A percentile compares a stretch with the other conserved stretches of the same genome.
phyloP scores from a whole-genome alignment of 2,888 invertebrate species.

The Nomada fabriciana region DNA sequence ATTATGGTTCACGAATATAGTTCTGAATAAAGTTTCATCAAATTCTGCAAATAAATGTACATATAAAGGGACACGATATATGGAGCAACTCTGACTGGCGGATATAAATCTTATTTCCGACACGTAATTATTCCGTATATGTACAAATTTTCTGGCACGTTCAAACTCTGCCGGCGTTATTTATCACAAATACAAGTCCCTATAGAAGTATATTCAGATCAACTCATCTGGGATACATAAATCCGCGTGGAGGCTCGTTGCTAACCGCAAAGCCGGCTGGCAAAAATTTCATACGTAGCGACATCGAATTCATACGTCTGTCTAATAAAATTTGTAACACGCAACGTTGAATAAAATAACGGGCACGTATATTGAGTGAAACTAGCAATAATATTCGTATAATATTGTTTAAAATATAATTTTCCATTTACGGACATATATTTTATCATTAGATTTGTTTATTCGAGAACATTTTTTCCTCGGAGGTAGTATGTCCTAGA shows the following conservation, averaged over 20 bases:
- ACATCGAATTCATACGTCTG: constrained; percentile 19
- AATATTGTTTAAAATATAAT: neutral
- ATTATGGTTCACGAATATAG: no score
- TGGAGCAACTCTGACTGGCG: neutral
- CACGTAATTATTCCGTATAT: constrained; percentile 30
- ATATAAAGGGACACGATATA: neutral
- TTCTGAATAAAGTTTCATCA: neutral
- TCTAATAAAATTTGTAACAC: neutral
- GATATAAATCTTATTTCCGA: constrained; percentile 12
- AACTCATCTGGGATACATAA: constrained; percentile 56
- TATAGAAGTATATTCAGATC: constrained; percentile 56
- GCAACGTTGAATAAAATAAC: neutral
- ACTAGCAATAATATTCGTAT: neutral
- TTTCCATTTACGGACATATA: no score
- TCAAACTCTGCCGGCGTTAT: constrained; percentile 13
- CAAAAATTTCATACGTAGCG: constrained; percentile 41
- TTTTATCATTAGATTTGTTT: no score
- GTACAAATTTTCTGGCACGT: constrained; percentile 2
- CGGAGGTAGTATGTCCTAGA: no score
- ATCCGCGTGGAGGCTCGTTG: constrained; percentile 39
- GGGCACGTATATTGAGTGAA: neutral
- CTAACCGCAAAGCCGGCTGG: constrained; percentile 26
- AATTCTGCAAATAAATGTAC: neutral
- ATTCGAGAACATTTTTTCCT: no score
- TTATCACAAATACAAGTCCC: constrained; percentile 41